These are phyloP conservation scores for Adelphocoris suturalis DNA, from an alignment of 2,888 invertebrate species.

Conservation along the genomic window DNA sequence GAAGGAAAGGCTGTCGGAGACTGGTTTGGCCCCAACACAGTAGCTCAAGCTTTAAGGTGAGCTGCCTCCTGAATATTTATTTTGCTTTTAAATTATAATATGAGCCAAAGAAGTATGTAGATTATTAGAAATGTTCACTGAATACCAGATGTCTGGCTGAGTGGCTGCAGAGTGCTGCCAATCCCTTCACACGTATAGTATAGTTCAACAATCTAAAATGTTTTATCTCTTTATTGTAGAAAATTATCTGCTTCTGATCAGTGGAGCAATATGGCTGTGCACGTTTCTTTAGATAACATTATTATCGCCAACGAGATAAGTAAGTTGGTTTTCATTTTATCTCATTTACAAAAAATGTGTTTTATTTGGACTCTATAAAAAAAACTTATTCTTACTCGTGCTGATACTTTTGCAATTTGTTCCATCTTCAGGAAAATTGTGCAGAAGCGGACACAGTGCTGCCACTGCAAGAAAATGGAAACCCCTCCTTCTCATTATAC, in stretches of 20 bases:
- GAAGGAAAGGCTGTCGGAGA: constrained; percentile 97
- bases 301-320: constrained; percentile 95
- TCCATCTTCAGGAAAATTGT: constrained; percentile 74
- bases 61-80: background rate
- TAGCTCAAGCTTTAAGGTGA: constrained; percentile 98
- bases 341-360: constrained; percentile 43
- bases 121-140: too few species aligned
- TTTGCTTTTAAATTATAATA: background rate
- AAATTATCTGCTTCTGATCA: constrained; percentile 93
- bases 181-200: too few species aligned
- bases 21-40: constrained; percentile 99
- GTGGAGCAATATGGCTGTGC: constrained; percentile 92
- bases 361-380: background rate
- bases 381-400: background rate
- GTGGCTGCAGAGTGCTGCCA: too few species aligned
- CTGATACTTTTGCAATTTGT: constrained; percentile 19
- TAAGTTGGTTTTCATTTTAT: constrained; percentile 81
- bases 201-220: too few species aligned
- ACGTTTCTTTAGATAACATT: constrained; percentile 97
- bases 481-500: constrained; percentile 91
- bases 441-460: constrained; percentile 77
- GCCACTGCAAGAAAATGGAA: constrained; percentile 83
- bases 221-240: constrained; percentile 80
- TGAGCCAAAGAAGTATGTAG: too few species aligned
- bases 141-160: too few species aligned